phyloP scores from a whole-genome alignment of 2,113 vertebrate species.

The Fukomys damarensis region DNA sequence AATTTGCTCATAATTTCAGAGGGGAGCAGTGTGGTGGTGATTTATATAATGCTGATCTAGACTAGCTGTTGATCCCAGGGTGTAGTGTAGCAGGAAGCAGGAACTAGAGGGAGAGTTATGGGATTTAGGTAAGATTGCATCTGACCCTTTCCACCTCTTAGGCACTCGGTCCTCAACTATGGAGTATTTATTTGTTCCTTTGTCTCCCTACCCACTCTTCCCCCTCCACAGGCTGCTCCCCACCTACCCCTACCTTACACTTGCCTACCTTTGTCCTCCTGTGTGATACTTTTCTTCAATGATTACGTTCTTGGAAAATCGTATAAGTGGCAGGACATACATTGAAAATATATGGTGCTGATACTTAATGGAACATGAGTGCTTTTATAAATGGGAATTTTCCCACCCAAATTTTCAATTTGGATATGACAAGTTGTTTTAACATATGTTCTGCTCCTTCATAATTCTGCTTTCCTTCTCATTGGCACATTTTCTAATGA shows the following conservation, averaged over 20 bases:
- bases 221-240: not conserved
- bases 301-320: slow-evolving; percentile 27
- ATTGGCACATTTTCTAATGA: not conserved
- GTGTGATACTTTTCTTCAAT: not conserved
- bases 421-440: not conserved
- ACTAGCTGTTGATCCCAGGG: not conserved
- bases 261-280: not conserved
- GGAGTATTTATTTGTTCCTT: not conserved
- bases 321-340: not conserved
- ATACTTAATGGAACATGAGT: not conserved
- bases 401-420: not conserved
- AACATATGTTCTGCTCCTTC: not conserved
- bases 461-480: not conserved
- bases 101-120: not conserved
- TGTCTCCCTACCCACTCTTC: not conserved
- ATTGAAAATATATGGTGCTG: not conserved
- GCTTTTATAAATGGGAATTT: not conserved
- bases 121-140: not conserved
- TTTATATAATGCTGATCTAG: not conserved
- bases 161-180: not conserved
- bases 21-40: not conserved
- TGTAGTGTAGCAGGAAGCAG: not conserved
- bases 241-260: not conserved
- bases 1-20: not conserved
- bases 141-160: not conserved